Base-by-base conservation (phyloP, 2,888 invertebrate species). In the Meiosimyza platycephala region DNA sequence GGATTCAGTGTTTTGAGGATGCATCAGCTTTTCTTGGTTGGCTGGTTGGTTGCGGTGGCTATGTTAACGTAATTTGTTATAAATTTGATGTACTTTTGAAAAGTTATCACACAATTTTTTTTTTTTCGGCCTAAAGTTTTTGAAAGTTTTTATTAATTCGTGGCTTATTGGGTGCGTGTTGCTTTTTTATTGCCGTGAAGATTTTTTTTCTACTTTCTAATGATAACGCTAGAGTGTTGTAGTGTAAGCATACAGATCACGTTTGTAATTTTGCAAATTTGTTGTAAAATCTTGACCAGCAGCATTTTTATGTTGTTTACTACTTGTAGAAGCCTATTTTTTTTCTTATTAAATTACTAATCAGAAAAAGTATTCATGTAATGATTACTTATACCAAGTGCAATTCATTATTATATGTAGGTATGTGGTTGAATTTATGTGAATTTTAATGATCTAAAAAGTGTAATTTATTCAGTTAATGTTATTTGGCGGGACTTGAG, bases 81-180 rank as follows among this genome's bases (percentile, higher is more conserved):
- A 81, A 82, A 83, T 82, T 83, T 84, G 82, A 83, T 84, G 83
- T 79, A 82, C 79, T 72, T 72, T 75, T 72, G 71, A 59, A 72
- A 76, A 71, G 72, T 72, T 71, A 72, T 52, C 59, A 66, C 51
- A 66, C 62, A 57, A 28, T 63, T 62, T 63, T 60, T 62, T 48
- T 28, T 69, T 72, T 73, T 40, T 28, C 28, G 72, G 72, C 48
- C 22, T 54, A 55, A 70, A 73, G 75, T 63, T 72, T 71, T 68
- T 62, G 18, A 59, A 72, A 68, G 66, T 72, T 63, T 71, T 71
- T 60, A 47, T 51, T 54, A 70, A 47, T 70, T n/a, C 40, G 16
- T n/a, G 62, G 60, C 50, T 70, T 70, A 66, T 59, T 75, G 72
- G 22, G 72, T 74, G 63, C 78, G 74, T 78, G 77, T 74, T 76